A percentile compares a stretch with the other conserved stretches of the same genome.
These are phyloP conservation scores for Melierax canorus DNA, from an alignment of 2,113 vertebrate genomes.

Conservation along the genomic window DNA sequence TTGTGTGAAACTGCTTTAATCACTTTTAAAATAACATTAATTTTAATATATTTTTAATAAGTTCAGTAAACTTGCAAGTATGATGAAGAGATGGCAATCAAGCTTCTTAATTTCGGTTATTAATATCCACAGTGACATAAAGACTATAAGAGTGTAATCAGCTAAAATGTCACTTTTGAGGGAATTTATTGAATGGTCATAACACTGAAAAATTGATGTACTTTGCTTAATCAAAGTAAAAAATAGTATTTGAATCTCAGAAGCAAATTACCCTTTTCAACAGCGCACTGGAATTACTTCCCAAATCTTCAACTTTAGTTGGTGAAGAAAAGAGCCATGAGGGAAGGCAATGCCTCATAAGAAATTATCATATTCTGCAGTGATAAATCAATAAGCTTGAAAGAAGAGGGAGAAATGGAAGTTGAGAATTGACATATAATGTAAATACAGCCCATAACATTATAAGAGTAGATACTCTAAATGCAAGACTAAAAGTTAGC, in stretches of 20 bases:
- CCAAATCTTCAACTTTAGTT: not conserved
- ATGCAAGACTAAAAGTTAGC: not conserved
- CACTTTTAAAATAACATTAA: not conserved
- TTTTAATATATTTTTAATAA: conserved; percentile 31
- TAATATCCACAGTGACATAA: not conserved
- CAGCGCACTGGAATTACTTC: not conserved
- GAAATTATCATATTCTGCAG: not conserved
- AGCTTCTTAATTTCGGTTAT: not conserved
- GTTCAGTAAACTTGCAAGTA: not conserved
- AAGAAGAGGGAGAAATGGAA: not conserved
- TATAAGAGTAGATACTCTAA: not conserved
- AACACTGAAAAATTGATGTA: not conserved
- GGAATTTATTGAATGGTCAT: not conserved
- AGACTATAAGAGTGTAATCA: not conserved
- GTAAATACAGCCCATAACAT: not conserved
- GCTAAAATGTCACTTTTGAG: not conserved
- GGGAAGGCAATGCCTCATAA: not conserved
- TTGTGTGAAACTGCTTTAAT: conserved; percentile 17
- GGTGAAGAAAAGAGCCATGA: not conserved
- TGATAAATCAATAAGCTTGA: not conserved
- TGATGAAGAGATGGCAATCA: conserved; percentile 13
- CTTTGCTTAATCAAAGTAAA: not conserved
- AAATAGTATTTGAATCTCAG: not conserved
- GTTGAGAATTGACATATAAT: not conserved
- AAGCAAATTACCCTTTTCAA: not conserved